Evolutionary conservation across 2,797 vertebrate species (phyloP).

Genomic region (Threskiornis aethiopicus): DNA sequence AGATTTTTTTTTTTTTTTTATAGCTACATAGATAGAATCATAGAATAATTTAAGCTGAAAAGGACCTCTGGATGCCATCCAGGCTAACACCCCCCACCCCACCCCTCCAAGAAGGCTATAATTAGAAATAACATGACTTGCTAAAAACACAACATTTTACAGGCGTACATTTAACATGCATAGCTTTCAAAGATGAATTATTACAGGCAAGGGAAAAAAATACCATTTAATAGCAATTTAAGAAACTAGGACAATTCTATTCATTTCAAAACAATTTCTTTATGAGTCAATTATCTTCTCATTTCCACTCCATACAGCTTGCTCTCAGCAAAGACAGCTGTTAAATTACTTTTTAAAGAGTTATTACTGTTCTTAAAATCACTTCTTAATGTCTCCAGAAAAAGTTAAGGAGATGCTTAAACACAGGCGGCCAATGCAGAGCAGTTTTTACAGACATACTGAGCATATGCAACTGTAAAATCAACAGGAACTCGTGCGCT

Average conservation of each 20-base stretch:
- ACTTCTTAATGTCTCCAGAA: not conserved
- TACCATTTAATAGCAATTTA: slow-evolving; percentile 4
- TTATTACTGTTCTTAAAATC: slow-evolving; percentile 26
- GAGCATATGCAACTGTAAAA: not conserved
- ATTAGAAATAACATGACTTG: not conserved
- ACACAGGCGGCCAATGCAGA: not conserved
- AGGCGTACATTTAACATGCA: not conserved
- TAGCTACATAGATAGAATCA: not conserved
- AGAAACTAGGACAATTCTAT: slow-evolving; percentile 18
- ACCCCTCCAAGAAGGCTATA: not conserved
- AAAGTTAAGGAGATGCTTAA: slow-evolving; percentile 36
- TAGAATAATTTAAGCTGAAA: not conserved
- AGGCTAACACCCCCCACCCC: not conserved
- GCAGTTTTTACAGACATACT: not conserved
- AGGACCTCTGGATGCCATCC: not conserved
- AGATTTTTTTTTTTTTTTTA: not conserved
- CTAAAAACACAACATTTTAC: not conserved
- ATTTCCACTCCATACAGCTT: not conserved
- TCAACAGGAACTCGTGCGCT: not conserved
- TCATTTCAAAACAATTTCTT: slow-evolving; percentile 47
- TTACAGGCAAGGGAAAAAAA: not conserved
- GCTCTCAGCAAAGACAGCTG: slow-evolving; percentile 11
- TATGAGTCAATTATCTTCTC: slow-evolving; percentile 42
- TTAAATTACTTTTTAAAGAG: slow-evolving; percentile 38
- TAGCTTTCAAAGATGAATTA: slow-evolving; percentile 6